Conservation (phyloP, 2,113 vertebrate genomes). For the Steatornis caripensis region DNA sequence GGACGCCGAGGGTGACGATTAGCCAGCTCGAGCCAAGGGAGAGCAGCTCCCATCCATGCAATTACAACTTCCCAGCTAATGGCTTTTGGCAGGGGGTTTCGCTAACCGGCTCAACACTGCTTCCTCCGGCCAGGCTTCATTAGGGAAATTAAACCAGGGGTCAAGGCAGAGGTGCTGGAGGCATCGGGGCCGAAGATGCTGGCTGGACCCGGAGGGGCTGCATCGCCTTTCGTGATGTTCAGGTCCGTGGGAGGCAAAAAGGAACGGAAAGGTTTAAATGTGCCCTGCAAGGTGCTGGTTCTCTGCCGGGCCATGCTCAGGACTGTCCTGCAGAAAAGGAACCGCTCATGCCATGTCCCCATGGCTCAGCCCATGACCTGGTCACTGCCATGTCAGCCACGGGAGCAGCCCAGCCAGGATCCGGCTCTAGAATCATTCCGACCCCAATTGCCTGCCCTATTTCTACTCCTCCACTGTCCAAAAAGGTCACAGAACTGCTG, state of each 20-base stretch:
- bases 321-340: neutral
- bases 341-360: fast-evolving
- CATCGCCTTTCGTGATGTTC: neutral
- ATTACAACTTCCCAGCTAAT: neutral
- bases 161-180: neutral
- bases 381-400: neutral
- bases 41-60: neutral
- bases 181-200: fast-evolving
- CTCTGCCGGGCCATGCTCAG: neutral
- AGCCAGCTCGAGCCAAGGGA: neutral
- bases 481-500: neutral
- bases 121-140: neutral
- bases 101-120: neutral
- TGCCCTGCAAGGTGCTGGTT: neutral
- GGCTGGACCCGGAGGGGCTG: neutral
- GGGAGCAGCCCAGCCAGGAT: neutral
- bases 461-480: neutral
- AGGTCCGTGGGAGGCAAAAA: neutral
- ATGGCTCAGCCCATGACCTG: neutral
- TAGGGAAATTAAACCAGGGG: neutral
- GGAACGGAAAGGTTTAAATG: neutral
- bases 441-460: neutral
- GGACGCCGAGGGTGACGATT: neutral
- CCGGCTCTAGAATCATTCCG: neutral
- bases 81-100: neutral